Evolutionary conservation across 1,140 invertebrate species (phyloP).

Genomic region (Lepidurus apus): DNA sequence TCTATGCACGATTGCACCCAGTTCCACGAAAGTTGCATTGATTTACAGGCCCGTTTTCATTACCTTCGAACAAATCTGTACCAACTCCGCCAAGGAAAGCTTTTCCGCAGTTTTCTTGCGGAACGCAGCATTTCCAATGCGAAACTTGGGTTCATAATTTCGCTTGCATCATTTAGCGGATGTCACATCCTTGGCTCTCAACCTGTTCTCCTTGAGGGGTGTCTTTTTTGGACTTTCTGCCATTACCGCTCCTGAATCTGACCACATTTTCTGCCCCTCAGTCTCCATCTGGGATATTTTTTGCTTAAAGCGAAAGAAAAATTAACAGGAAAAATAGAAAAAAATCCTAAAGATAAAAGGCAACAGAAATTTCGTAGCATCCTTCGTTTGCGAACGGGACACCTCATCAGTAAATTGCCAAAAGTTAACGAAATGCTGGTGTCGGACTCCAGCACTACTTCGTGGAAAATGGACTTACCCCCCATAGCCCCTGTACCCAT

Average conservation of each 20-base stretch:
- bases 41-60: conserved; percentile 16
- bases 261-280: neutral
- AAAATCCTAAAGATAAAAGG: no score
- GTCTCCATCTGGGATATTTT: neutral
- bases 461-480: conserved; percentile 31
- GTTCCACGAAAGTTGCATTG: neutral
- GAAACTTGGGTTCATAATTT: neutral
- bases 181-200: conserved; percentile 9
- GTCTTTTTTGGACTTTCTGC: neutral
- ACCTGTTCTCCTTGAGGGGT: conserved; percentile 9
- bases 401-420: neutral
- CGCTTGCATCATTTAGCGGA: neutral
- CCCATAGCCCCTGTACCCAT: conserved; percentile 25
- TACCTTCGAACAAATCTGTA: conserved; percentile 15
- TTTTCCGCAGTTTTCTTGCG: neutral
- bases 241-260: neutral
- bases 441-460: neutral
- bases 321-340: no score
- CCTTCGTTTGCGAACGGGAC: neutral
- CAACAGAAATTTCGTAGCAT: no score
- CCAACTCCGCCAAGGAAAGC: neutral
- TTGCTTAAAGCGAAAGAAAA: no score
- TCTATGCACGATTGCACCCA: conserved; percentile 7
- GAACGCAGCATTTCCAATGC: neutral
- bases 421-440: neutral